Base-by-base conservation (phyloP, 2,113 vertebrate species). In the Ailurus styani region DNA sequence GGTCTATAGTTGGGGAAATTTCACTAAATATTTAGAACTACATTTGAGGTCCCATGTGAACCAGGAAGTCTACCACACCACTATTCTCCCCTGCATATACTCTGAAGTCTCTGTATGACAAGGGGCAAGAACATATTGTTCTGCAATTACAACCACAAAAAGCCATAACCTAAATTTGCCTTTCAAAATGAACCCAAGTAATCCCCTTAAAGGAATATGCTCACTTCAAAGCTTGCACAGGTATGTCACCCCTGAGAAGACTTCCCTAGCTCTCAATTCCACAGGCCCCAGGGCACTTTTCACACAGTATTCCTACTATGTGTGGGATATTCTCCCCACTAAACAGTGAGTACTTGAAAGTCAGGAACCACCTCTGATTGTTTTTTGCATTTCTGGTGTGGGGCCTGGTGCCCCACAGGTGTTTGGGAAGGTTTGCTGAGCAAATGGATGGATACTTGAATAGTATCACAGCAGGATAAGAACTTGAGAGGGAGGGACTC, bases 101-200 rank as follows among this genome's bases (percentile, higher is more conserved):
- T 50, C 42, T 90, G 47, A 92, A 90, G 77, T 50, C 0, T 20
- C 87, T n/a, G 37, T 37, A 66, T 0, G 37, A 37, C n/a, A 72
- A 31, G 60, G 64, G 47, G 14, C 23, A 29, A 34, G 37, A 95
- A 3, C 18, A 9, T 57, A 13, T 37, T 92, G 17, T 79, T 83
- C 50, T 57, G 23, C 14, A 77, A 2, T 87, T 70, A 83, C 14
- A 73, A 34, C 90, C 50, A 52, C n/a, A 70, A 84, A 64, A 92
- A 82, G 29, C 11, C 85, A 70, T 37, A 89, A 64, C 23, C 66
- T 23, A 75, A 27, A 34, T 70, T 57, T 77, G 7, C 60, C 73
- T 87, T 87, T 96, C 79, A 54, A 91, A 96, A 94, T 77, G 66
- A 96, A 84, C 45, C 17, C 3, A 90, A 60, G 62, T n/a, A 91